A percentile compares a stretch with the other conserved stretches of the same genome.
Conservation (phyloP, 1,140 invertebrate genomes). For the Drosophila chauvacae region DNA sequence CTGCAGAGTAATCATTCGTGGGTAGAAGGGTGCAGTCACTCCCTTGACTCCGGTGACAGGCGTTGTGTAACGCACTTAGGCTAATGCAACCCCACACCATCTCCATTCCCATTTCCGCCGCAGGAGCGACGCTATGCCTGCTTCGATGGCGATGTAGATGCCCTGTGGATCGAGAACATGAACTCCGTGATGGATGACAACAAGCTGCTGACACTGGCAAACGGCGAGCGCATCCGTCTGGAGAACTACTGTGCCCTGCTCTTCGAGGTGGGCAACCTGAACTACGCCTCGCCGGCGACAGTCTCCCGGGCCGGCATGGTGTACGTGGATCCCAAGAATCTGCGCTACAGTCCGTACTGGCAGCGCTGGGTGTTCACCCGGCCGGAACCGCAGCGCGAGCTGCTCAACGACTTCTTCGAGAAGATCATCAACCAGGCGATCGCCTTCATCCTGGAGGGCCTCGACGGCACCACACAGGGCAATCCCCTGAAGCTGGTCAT, state of each 20-base stretch:
- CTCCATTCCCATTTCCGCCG: slow-evolving; percentile 13
- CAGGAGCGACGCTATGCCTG: slow-evolving; percentile 92
- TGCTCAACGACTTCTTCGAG: slow-evolving; percentile 74
- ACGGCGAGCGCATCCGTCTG: slow-evolving; percentile 94
- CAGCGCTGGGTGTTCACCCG: slow-evolving; percentile 88
- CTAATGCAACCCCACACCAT: slow-evolving; percentile 68
- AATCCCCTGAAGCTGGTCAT: slow-evolving; percentile 92
- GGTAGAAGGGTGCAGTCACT: slow-evolving; percentile 7
- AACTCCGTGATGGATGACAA: slow-evolving; percentile 99
- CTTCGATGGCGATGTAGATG: slow-evolving; percentile 97
- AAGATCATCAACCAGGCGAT: slow-evolving; percentile 89
- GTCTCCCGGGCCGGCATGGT: slow-evolving; percentile 97
- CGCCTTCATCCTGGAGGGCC: slow-evolving; percentile 91
- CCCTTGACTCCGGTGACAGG: slow-evolving; percentile 14
- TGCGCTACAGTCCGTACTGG: slow-evolving; percentile 94
- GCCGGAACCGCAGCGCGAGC: slow-evolving; percentile 65
- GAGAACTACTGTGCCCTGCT: slow-evolving; percentile 92
- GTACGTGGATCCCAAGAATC: slow-evolving; percentile 95
- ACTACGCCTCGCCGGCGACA: slow-evolving; percentile 95
- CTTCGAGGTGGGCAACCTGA: slow-evolving; percentile 95
- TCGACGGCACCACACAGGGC: slow-evolving; percentile 89
- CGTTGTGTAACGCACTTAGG: slow-evolving; percentile 76
- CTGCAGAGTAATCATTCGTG: slow-evolving; percentile 56
- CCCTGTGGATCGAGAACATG: slow-evolving; percentile 98
- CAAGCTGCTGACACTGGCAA: slow-evolving; percentile 93